These are phyloP conservation scores for Pseudomyrmex pallidus DNA, from an alignment of 1,140 invertebrate species.

Conservation along the genomic window DNA sequence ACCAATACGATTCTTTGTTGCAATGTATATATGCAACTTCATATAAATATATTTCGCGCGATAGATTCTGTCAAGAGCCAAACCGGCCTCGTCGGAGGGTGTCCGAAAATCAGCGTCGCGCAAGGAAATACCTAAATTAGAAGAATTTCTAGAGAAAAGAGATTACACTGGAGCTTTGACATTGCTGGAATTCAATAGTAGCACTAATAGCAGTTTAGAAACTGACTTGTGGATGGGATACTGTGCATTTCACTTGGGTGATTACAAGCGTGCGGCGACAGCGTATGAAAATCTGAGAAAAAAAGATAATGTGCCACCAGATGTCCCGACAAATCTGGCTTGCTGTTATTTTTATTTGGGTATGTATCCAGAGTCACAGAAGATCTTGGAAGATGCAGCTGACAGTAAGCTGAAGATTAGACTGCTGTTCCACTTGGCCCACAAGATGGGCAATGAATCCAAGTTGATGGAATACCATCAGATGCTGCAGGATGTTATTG, in stretches of 20 bases:
- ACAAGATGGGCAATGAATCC: conserved; percentile 96
- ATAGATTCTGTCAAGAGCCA: conserved; percentile 90
- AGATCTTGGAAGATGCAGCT: conserved; percentile 87
- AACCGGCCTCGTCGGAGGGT: conserved; percentile 87
- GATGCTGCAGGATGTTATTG: conserved; percentile 92
- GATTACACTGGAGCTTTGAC: conserved; percentile 98
- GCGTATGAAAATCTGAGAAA: conserved; percentile 87
- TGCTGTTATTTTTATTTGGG: conserved; percentile 98
- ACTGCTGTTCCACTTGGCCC: conserved; percentile 96
- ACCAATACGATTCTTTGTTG: not conserved
- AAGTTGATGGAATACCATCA: conserved; percentile 93
- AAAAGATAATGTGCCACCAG: conserved; percentile 82
- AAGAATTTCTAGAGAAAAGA: conserved; percentile 94
- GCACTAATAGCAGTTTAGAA: conserved; percentile 87
- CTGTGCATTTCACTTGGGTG: conserved; percentile 97
- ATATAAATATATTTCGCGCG: not conserved
- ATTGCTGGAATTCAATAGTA: conserved; percentile 92
- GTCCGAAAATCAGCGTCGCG: conserved; percentile 79
- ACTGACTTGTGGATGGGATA: conserved; percentile 96
- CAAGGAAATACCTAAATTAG: conserved; percentile 90
- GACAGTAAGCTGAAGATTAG: conserved; percentile 90
- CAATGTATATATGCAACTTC: not conserved
- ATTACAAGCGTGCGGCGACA: conserved; percentile 94
- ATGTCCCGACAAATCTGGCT: conserved; percentile 92
- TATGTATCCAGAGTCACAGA: conserved; percentile 90